These are phyloP conservation scores for Cephus sareptanus DNA, from an alignment of 2,888 invertebrate genomes.

Conservation along the genomic window DNA sequence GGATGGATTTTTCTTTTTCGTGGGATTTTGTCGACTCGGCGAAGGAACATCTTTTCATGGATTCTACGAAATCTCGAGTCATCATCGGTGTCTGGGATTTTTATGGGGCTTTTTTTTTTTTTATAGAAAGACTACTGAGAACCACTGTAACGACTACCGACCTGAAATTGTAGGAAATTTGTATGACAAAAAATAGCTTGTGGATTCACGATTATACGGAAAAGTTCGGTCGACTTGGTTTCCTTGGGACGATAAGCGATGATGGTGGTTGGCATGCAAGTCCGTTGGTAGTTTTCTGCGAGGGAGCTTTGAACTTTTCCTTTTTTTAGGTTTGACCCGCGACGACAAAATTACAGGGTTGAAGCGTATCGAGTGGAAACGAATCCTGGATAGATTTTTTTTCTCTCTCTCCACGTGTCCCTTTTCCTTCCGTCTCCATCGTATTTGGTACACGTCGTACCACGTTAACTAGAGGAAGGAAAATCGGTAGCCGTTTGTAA, in stretches of 20 bases:
- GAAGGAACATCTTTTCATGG: not conserved
- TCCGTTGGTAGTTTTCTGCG: conserved; percentile 26
- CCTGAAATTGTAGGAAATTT: not conserved
- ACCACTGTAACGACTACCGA: not conserved
- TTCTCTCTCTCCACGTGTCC: not conserved
- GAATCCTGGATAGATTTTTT: conserved; percentile 21
- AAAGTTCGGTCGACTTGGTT: conserved; percentile 2
- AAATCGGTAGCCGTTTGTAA: conserved; percentile 44
- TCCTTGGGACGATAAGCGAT: conserved; percentile 3
- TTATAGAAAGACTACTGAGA: not conserved
- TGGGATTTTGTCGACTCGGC: not conserved
- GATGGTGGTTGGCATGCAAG: conserved; percentile 10
- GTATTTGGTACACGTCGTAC: not conserved
- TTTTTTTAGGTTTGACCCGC: conserved; percentile 56
- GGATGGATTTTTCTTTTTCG: not conserved
- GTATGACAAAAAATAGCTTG: conserved; percentile 8
- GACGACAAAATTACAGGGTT: conserved; percentile 60
- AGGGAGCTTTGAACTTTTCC: conserved; percentile 24
- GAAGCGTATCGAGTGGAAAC: conserved; percentile 58
- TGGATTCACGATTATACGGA: not conserved
- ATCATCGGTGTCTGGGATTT: not conserved
- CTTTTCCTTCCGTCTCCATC: conserved; percentile 4
- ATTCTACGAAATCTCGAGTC: not conserved
- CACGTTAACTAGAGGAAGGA: conserved; percentile 38
- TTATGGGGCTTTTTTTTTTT: not conserved